Percentiles rank a stretch among this genome's conserved stretches.
These are phyloP conservation scores for Sebastes matsubarae DNA, from an alignment of 2,797 vertebrate species.

Conservation along the genomic window DNA sequence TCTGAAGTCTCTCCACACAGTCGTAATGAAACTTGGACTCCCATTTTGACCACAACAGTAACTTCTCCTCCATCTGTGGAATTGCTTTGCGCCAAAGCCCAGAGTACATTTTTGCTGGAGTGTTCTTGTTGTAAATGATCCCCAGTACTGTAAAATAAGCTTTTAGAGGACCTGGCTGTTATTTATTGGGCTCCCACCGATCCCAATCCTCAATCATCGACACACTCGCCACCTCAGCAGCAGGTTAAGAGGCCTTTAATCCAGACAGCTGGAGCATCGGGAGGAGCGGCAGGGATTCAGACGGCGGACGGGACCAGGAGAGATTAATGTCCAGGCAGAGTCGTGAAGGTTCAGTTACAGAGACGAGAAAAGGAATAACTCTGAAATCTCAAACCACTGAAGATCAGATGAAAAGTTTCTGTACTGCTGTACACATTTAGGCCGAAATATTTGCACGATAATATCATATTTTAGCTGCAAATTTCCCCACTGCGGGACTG, in stretches of 20 bases:
- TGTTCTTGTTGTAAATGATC: slow-evolving; percentile 44
- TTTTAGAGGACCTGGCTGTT: slow-evolving; percentile 52
- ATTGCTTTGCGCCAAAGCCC: slow-evolving; percentile 43
- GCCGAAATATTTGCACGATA: background rate
- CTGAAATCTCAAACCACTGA: background rate
- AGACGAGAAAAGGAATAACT: slow-evolving; percentile 1
- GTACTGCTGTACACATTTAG: background rate
- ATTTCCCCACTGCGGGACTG: too few species aligned
- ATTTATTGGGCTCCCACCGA: slow-evolving; percentile 55
- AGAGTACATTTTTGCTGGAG: slow-evolving; percentile 40
- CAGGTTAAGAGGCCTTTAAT: slow-evolving; percentile 43
- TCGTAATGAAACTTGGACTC: slow-evolving; percentile 24
- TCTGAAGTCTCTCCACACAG: slow-evolving; percentile 6
- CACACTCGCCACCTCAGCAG: slow-evolving; percentile 16
- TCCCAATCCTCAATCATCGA: background rate
- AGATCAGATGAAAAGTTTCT: background rate
- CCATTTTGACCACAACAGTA: slow-evolving; percentile 26
- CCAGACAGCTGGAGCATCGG: slow-evolving; percentile 40
- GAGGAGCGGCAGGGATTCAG: slow-evolving; percentile 13
- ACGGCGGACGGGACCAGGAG: background rate
- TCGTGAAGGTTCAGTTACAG: slow-evolving; percentile 1
- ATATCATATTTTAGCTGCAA: background rate
- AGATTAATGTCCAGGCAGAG: slow-evolving; percentile 23
- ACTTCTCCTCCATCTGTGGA: slow-evolving; percentile 46
- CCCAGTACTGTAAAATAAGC: slow-evolving; percentile 31